A percentile compares a stretch with the other conserved stretches of the same genome.
These are phyloP conservation scores for Nasonia giraulti DNA, from an alignment of 1,140 invertebrate genomes.

Conservation along the genomic window DNA sequence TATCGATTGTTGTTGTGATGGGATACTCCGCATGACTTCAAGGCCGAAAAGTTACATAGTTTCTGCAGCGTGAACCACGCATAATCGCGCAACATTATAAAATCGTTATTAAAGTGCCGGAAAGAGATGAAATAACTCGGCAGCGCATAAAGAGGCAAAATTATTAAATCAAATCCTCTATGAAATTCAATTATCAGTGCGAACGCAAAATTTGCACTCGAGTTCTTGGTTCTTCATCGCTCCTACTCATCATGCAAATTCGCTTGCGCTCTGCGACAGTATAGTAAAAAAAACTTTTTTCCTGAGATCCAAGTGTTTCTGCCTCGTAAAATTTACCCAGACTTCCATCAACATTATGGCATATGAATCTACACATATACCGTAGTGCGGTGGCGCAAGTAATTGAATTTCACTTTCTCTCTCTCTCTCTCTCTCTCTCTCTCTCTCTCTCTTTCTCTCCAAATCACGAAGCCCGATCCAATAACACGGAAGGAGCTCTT, in stretches of 20 bases:
- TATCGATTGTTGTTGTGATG: too few species aligned
- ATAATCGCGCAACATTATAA: not conserved
- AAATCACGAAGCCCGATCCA: slow-evolving; percentile 23
- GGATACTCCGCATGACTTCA: too few species aligned
- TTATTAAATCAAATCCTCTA: not conserved
- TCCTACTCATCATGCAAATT: not conserved
- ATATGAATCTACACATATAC: not conserved
- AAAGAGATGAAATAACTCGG: not conserved
- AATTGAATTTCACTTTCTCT: slow-evolving; percentile 41
- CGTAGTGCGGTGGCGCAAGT: not conserved
- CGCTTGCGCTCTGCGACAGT: too few species aligned
- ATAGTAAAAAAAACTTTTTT: not conserved
- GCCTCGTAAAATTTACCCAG: not conserved
- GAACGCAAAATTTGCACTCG: not conserved
- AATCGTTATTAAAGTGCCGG: not conserved
- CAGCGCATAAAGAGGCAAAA: too few species aligned
- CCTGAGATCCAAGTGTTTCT: not conserved
- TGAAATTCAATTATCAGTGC: not conserved
- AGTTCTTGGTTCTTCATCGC: not conserved
- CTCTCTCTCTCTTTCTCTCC: not conserved
- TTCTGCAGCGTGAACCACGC: too few species aligned
- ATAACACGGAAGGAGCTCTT: slow-evolving; percentile 11
- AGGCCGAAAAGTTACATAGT: too few species aligned
- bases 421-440: not conserved
- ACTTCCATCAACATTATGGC: slow-evolving; percentile 6